A percentile compares a stretch with the other conserved stretches of the same genome.
Conservation (phyloP, 64 coral and sea anemone genomes). For the Pachyseris speciosa region DNA sequence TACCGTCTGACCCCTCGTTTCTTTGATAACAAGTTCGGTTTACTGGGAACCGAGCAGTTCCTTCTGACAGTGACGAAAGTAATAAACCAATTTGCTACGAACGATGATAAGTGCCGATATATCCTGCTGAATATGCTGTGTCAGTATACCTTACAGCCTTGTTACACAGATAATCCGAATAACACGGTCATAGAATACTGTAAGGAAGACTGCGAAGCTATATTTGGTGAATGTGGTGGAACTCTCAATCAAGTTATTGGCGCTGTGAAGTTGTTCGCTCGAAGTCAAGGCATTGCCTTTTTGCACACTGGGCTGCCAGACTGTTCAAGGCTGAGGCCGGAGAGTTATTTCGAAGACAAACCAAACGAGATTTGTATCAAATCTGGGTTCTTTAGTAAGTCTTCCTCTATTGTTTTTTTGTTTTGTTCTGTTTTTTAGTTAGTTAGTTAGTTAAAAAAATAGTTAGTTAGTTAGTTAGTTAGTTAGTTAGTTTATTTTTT, state of each 20-base stretch:
- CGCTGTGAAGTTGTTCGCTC: constrained; percentile 44
- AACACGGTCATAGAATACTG: constrained; percentile 66
- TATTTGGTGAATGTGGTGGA: constrained; percentile 57
- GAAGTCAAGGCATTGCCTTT: constrained; percentile 53
- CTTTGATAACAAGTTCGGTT: constrained; percentile 86
- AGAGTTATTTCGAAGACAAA: constrained; percentile 10
- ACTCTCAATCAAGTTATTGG: constrained; percentile 74
- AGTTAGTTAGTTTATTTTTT: no score
- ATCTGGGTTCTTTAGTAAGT: constrained; percentile 94
- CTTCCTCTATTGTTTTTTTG: no score
- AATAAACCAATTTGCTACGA: constrained; percentile 22
- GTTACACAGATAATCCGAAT: constrained; percentile 63
- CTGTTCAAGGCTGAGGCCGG: constrained; percentile 49
- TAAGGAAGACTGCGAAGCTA: constrained; percentile 81
- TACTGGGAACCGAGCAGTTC: constrained; percentile 56
- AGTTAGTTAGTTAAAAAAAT: no score
- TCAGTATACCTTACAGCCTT: constrained; percentile 87
- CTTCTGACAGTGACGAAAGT: not conserved
- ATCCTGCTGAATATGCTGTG: constrained; percentile 78
- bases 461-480: no score
- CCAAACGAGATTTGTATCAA: constrained; percentile 61
- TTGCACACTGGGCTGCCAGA: constrained; percentile 79
- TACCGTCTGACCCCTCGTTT: constrained; percentile 67
- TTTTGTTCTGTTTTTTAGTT: no score
- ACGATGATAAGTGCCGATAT: constrained; percentile 47